Base-by-base conservation (phyloP, 1,140 invertebrate genomes). In the Meloidogyne chitwoodi region DNA sequence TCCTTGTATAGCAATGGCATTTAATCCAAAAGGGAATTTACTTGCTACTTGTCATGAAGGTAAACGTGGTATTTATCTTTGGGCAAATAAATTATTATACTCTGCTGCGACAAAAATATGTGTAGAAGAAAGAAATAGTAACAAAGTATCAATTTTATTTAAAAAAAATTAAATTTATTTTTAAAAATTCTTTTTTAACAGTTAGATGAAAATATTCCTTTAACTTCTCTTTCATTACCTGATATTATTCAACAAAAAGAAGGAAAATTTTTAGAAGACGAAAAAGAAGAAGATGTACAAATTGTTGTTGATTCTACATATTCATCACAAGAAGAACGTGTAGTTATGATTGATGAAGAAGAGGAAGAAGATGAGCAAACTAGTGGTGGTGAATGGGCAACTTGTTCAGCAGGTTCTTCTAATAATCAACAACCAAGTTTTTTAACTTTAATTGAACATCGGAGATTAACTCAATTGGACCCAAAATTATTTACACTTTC, bases 21-120 rank as follows among this genome's bases (percentile, higher is more conserved):
- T 98, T 90, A 97, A 94, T 0, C 93, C 94, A 10, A 94, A 91
- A 11, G 93, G 93, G 11, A 93, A 96, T 85, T 94, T 92, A 85
- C 87, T 99, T 41, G 94, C 92, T 1, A 97, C 94, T 2, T 90
- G 92, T 0, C 95, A 98, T 86, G 91, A 93, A 1, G 92, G 93
- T 77, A 91, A 94, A 84, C 85, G 96, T 29, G 95, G 95, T 0
- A 91, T 99, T 44, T 96, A 93, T 85, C 88, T 98, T 12, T 99
- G 96, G 96, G 91, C 92, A 0, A 98, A 98, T 88, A 92, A 91
- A 79, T 92, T 92, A 0, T 86, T 98, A 0, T 98, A 93, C 61
- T 62, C 38, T 73, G 31, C 64, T 31, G 27, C 27, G 1, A 29
- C 74, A 11, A 3, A 29, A 69, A 79, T 68, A 22, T 14, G 22